Base-by-base conservation (phyloP, 2,113 vertebrate genomes). In the Phyllostomus hastatus region DNA sequence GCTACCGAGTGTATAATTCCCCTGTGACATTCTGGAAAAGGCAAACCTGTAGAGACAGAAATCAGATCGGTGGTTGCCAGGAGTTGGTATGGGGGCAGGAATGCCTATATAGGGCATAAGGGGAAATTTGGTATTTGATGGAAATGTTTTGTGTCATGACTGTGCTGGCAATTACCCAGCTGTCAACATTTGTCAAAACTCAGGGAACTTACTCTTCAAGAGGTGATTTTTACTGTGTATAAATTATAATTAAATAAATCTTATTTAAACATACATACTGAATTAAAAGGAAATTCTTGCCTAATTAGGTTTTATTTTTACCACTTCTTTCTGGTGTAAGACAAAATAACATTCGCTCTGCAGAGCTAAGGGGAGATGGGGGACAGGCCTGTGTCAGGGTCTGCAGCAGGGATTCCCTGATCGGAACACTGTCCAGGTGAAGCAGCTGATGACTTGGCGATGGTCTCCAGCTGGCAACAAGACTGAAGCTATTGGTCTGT, bases 91-190 rank as follows among this genome's bases (percentile, higher is more conserved):
- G 7, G 20, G 22, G 9, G 1, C 4, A 5, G 20, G 14, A 14
- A 6, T 2, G 5, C 5, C 38, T 3, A 0, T 24, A 1, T 0
- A 17, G 43, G 20, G 7, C 22, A 10, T 1, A 3, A 14, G 46
- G 52, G 7, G 33, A 0, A 6, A 2, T 5, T 48, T 31, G 9
- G 28, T 1, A 17, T 24, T 57, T 7, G 78, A 20, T 31, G 31
- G 26, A 11, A 6, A 1, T n/a, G 17, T 7, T 57, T 79, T 69
- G 10, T 7, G 3, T 12, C 3, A 3, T 6, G 8, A 38, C 2
- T 33, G 28, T 50, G 50, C 1, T 35, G 38, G 33, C 11, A 7
- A 33, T 33, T 16, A 54, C 33, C 24, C 35, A 46, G 0, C 28
- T 38, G 7, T 0, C 24, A 76, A 31, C 5, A 4, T 24, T 43